Base-by-base conservation (phyloP, 2,797 vertebrate genomes). In the Channa striata region DNA sequence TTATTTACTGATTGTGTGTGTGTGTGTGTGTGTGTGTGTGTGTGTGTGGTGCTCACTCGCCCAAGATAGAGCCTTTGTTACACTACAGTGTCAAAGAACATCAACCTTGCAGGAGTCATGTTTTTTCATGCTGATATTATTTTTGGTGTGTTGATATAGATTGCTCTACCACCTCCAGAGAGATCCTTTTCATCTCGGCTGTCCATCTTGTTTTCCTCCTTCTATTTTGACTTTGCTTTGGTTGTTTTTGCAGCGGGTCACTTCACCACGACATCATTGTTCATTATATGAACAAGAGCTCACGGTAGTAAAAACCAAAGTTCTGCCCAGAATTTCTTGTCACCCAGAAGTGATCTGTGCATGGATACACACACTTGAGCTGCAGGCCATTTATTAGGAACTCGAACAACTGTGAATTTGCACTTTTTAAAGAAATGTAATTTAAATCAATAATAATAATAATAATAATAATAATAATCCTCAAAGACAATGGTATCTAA, bases 111-210 rank as follows among this genome's bases (percentile, higher is more conserved):
- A 23, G 19, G 48, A 74, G 47, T 40, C 46, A 17, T 61, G 63
- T 68, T 74, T 68, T 72, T 58, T 62, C 44, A 74, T 53, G 17
- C 21, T 0, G 59, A 72, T 51, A 79, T 77, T 42, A 68, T 70
- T 64, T 68, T 42, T 64, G 39, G 19, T 11, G 43, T 56, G 21
- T 50, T 46, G 11, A 42, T 72, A 68, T 59, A 77, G 64, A 77
- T 71, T 63, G 44, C 58, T 68, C 12, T 14, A 20, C 20, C 14
- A 37, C 39, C 81, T 75, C 72, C 54, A 54, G 67, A 75, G 72
- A 81, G 52, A 71, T n/a, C 10, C 69, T 57, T 79, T 77, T 81
- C 73, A 77, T 86, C 77, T 56, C 30, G 39, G 34, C 64, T 59
- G 67, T 72, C 70, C 37, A 9, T 82, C 78, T 74, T 64, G 72